Evolutionary conservation across 2,888 invertebrate genomes (phyloP), one percentile per base, ranked within the genome.

Genomic region (Rhorus exstirpatorius): DNA sequence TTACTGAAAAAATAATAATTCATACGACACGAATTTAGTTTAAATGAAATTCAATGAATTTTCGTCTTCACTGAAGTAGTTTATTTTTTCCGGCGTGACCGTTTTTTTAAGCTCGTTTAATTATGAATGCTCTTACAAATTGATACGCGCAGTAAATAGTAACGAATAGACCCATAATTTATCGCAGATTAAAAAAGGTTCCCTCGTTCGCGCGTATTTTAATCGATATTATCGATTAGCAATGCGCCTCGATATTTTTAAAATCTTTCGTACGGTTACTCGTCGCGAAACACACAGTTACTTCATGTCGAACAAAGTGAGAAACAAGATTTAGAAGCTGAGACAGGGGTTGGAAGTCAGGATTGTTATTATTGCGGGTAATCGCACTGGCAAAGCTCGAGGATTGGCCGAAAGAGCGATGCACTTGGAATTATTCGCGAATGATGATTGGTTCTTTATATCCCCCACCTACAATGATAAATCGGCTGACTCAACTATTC

Each of bases 401-500:
- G 31, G 74, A 91, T 90, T 90, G 90, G 90, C 46, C 72, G 67
- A 31, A 19, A 2, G 14, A 60, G 14, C 51, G 65, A 72, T 76
- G 83, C 60, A 76, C 76, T 83, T 76, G 79, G 71, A 75, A 46
- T 53, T 41, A 67, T 38, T 44, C 53, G 8, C n/a, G 53, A 14
- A 1, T 58, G 24, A 19, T 68, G 78, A 86, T 86, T 86, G 84
- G 84, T 72, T 55, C 58, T 26, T 44, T 24, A 24, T 72, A 85
- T 87, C 89, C 88, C 84, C 86, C 80, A 71, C 79, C 17, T 31
- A 38, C n/a, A 14, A 3, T 63, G 55, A 78, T 51, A 55, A 81
- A 86, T 79, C 86, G 91, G 90, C 91, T 91, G 91, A 91, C 90
- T 91, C 90, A 91, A 91, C 84, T 83, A 83, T 83, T 86, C 84